A percentile compares a stretch with the other conserved stretches of the same genome.
phyloP scores from a whole-genome alignment of 2,888 invertebrate genomes.

The Auanema sp. region DNA sequence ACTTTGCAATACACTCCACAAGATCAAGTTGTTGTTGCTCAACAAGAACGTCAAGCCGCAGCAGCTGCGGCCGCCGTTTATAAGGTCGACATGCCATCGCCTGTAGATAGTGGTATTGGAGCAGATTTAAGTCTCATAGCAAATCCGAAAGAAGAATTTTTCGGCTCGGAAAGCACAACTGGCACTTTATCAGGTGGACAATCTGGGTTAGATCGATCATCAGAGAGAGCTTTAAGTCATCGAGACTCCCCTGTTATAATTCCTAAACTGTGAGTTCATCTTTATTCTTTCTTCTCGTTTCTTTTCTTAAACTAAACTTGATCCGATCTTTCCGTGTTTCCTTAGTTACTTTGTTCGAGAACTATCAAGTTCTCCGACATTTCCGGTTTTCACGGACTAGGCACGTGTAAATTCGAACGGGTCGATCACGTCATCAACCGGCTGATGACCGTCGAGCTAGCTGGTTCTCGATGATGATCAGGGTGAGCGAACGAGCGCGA shows the following conservation, averaged over 20 bases:
- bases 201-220: constrained; percentile 32
- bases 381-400: not conserved
- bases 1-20: constrained; percentile 20
- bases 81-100: constrained; percentile 78
- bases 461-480: too few relatives aligned
- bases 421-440: too few relatives aligned
- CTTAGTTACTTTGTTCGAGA: constrained; percentile 3
- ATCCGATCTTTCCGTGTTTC: too few relatives aligned
- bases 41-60: not conserved
- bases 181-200: too few relatives aligned
- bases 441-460: too few relatives aligned
- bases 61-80: constrained; percentile 16
- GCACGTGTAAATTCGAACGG: too few relatives aligned
- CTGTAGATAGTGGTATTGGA: constrained; percentile 81
- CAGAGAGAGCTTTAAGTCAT: constrained; percentile 46
- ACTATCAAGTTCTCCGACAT: not conserved
- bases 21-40: constrained; percentile 7
- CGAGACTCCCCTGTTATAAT: constrained; percentile 75
- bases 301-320: too few relatives aligned
- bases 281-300: too few relatives aligned
- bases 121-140: constrained; percentile 53
- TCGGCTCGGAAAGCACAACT: constrained; percentile 18
- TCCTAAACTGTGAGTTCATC: constrained; percentile 88
- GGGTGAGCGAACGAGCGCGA: too few relatives aligned
- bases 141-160: constrained; percentile 47